phyloP scores from a whole-genome alignment of 2,797 vertebrate genomes.

The Lithobates pipiens region DNA sequence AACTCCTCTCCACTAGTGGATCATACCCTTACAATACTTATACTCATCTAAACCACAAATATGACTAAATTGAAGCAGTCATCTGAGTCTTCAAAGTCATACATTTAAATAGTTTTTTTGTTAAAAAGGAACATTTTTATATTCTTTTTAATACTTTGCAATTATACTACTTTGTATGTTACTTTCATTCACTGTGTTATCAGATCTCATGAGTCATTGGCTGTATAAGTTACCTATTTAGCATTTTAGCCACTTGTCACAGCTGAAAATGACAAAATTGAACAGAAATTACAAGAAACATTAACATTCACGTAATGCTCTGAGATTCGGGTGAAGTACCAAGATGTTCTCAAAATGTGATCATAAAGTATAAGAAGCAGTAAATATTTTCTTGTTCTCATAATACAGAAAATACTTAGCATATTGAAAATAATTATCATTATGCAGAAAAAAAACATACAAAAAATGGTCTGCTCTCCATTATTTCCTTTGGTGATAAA shows the following conservation, averaged over 20 bases:
- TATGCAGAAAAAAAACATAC: not conserved
- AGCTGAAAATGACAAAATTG: slow-evolving; percentile 43
- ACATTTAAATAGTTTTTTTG: not conserved
- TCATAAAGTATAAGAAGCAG: slow-evolving; percentile 41
- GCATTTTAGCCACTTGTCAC: slow-evolving; percentile 33
- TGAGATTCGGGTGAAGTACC: slow-evolving; percentile 42
- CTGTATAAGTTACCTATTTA: slow-evolving; percentile 26
- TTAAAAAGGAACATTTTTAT: not conserved
- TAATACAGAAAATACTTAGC: slow-evolving; percentile 38
- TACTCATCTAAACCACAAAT: not conserved
- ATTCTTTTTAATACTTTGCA: not conserved
- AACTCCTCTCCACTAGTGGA: not conserved
- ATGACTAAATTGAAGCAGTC: not conserved
- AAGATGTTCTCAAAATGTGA: slow-evolving; percentile 42
- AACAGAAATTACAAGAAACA: slow-evolving; percentile 40
- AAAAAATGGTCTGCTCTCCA: not conserved
- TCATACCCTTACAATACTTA: not conserved
- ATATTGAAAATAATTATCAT: slow-evolving; percentile 43
- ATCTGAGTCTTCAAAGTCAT: not conserved
- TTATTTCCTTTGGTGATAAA: not conserved
- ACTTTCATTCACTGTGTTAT: not conserved
- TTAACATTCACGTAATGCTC: slow-evolving; percentile 40
- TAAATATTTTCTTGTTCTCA: slow-evolving; percentile 47
- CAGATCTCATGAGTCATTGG: slow-evolving; percentile 14
- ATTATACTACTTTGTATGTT: slow-evolving; percentile 5